Evolutionary conservation across 2,113 vertebrate genomes (phyloP).

Genomic region (Cyprinus carpio): DNA sequence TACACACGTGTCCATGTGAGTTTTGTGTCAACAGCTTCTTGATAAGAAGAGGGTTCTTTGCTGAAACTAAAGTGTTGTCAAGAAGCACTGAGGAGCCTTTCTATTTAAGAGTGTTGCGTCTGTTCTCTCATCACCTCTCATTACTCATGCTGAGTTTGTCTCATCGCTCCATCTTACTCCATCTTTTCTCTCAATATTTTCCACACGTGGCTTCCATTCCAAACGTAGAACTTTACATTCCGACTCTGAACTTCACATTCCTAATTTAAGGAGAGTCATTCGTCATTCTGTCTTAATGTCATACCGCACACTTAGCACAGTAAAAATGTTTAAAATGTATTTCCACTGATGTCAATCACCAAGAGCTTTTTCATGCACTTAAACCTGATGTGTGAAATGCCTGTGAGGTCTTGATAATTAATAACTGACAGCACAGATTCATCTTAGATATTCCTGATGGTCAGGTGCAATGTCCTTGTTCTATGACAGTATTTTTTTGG

Average conservation of each 20-base stretch:
- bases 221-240: neutral
- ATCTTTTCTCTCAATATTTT: neutral
- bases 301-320: neutral
- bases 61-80: neutral
- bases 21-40: neutral
- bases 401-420: neutral
- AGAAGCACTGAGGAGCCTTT: neutral
- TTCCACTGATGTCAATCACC: neutral
- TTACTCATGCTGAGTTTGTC: neutral
- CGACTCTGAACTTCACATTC: neutral
- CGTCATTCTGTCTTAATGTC: constrained; percentile 13
- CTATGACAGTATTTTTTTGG: no score
- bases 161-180: neutral
- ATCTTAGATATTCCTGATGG: neutral
- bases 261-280: constrained; percentile 38
- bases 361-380: neutral
- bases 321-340: neutral
- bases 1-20: neutral
- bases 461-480: neutral
- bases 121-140: neutral
- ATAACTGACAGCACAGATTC: neutral
- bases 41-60: neutral
- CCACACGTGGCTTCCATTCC: neutral
- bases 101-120: neutral
- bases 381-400: constrained; percentile 1